A percentile compares a stretch with the other conserved stretches of the same genome.
phyloP scores from a whole-genome alignment of 2,888 invertebrate species.

The Odontocerum albicorne region DNA sequence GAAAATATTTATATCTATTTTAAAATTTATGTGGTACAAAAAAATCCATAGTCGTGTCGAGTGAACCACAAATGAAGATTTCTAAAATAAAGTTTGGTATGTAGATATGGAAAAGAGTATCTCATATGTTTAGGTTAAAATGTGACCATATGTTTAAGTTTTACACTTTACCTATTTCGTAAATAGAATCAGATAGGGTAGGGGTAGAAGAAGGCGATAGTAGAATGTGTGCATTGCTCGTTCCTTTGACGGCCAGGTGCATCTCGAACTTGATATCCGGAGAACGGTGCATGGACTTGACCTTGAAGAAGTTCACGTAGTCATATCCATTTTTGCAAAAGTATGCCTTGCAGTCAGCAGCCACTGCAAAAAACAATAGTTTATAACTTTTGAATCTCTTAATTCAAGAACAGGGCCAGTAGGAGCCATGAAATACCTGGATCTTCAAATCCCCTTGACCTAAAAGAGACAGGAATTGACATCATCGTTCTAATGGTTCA shows the following conservation, averaged over 20 bases:
- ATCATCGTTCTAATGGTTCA: no score
- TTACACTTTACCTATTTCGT: constrained; percentile 61
- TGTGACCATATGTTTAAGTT: not conserved
- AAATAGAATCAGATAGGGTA: constrained; percentile 56
- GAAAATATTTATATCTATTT: no score
- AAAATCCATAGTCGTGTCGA: no score
- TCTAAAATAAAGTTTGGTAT: no score
- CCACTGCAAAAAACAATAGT: constrained; percentile 43
- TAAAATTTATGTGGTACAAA: no score
- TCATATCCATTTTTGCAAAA: constrained; percentile 57
- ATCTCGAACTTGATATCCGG: constrained; percentile 52
- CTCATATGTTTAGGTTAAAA: not conserved
- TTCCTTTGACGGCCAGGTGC: constrained; percentile 66
- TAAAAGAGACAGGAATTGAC: no score
- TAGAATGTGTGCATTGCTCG: constrained; percentile 70
- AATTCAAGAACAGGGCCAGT: not conserved
- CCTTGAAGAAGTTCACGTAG: constrained; percentile 60
- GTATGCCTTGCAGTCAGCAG: constrained; percentile 57
- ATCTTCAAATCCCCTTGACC: no score
- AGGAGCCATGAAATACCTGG: not conserved
- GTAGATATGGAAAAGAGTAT: no score
- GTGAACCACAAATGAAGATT: no score
- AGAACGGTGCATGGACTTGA: constrained; percentile 40
- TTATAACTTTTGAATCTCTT: not conserved
- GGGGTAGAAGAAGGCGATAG: constrained; percentile 58